Evolutionary conservation across 2,113 vertebrate species (phyloP).

Genomic region (Chaetodon trifascialis): DNA sequence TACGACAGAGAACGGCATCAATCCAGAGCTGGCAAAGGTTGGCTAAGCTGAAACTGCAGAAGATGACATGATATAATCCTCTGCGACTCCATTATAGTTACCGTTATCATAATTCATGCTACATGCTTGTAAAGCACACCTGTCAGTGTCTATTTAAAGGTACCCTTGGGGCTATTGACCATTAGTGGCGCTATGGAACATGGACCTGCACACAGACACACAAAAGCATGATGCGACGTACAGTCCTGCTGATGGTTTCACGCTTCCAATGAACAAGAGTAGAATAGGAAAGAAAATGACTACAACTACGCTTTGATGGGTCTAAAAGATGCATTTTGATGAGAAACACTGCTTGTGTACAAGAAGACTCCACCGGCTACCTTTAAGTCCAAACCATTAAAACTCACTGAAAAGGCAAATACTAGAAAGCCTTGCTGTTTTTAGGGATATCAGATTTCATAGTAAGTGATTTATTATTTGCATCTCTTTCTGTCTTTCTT

Average conservation of each 20-base stretch:
- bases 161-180: not conserved
- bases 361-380: conserved; percentile 12
- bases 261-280: not conserved
- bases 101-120: not conserved
- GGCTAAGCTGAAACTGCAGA: conserved; percentile 5
- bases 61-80: not conserved
- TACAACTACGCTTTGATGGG: not conserved
- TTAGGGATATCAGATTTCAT: not conserved
- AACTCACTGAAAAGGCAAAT: not conserved
- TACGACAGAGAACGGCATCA: conserved; percentile 87
- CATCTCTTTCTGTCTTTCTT: conserved; percentile 22
- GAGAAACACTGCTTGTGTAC: not conserved
- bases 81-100: not conserved
- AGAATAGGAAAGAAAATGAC: not conserved
- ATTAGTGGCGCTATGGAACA: not conserved
- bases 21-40: conserved; percentile 95
- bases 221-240: not conserved
- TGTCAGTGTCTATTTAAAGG: not conserved
- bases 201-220: not conserved
- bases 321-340: not conserved
- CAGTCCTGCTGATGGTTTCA: not conserved
- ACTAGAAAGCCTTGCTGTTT: not conserved
- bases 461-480: not conserved
- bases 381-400: not conserved
- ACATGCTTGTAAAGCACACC: not conserved